phyloP scores from a whole-genome alignment of 2,113 vertebrate species.

The Rhineura floridana region DNA sequence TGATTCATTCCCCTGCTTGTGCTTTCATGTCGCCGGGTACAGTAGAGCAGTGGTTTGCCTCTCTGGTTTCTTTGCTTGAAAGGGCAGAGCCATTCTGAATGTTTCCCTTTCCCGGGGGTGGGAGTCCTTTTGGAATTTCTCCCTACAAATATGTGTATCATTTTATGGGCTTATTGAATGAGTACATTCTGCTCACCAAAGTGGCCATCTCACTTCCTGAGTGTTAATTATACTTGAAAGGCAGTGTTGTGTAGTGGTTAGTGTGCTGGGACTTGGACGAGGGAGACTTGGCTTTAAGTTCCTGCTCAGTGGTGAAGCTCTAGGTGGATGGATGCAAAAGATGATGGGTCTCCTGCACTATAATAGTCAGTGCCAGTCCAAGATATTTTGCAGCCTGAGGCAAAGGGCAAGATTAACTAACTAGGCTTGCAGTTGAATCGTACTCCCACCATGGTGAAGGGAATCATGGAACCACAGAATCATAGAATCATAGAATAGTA shows the following conservation, averaged over 20 bases:
- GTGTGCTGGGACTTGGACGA: neutral
- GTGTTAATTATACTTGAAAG: neutral
- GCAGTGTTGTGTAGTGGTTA: no score
- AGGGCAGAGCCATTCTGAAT: slow-evolving; percentile 45
- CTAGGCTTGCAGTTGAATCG: no score
- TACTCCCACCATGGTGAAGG: no score
- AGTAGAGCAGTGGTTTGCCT: slow-evolving; percentile 38
- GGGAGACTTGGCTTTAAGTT: no score
- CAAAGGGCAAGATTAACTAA: no score
- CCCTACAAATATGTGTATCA: neutral
- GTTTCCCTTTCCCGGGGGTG: neutral
- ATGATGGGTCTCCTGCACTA: no score
- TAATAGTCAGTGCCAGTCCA: no score
- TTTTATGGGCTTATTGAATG: neutral
- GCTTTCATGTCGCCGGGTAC: slow-evolving; percentile 54
- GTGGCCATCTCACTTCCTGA: neutral
- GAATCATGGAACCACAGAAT: no score
- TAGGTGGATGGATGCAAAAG: no score
- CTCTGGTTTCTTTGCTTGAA: slow-evolving; percentile 49
- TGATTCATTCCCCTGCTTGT: slow-evolving; percentile 68
- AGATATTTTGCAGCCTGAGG: no score
- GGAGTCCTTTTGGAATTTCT: neutral
- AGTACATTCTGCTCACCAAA: neutral
- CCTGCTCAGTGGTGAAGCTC: no score
- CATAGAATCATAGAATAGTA: no score